Percentiles rank a stretch among this genome's conserved stretches.
Evolutionary conservation across 2,113 vertebrate species (phyloP).

Genomic region (Pelobates fuscus): DNA sequence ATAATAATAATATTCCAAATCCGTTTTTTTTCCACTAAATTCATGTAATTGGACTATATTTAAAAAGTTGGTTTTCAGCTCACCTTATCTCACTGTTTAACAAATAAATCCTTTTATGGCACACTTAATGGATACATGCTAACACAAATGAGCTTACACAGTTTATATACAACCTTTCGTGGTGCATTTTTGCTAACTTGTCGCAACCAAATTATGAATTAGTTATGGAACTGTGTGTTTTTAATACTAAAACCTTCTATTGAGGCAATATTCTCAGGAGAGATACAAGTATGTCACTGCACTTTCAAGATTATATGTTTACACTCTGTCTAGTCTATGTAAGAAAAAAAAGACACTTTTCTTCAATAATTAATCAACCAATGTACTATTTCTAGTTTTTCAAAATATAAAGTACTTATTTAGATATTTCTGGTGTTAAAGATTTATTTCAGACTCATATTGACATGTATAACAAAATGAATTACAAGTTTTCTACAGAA

Average conservation of each 20-base stretch:
- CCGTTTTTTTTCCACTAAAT: too few relatives aligned
- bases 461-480: too few relatives aligned
- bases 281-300: background rate
- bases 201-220: slow-evolving; percentile 1
- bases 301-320: background rate
- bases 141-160: background rate
- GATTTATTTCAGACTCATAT: too few relatives aligned
- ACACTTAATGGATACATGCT: background rate
- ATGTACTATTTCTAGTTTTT: background rate
- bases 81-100: too few relatives aligned
- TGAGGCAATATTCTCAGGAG: background rate
- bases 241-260: background rate
- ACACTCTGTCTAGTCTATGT: background rate
- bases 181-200: background rate
- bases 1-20: too few relatives aligned
- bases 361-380: background rate
- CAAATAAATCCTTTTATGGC: too few relatives aligned
- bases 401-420: background rate
- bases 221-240: background rate
- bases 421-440: too few relatives aligned
- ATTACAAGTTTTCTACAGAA: too few relatives aligned
- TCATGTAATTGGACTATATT: too few relatives aligned
- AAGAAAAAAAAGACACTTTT: background rate
- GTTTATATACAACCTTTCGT: background rate
- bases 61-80: too few relatives aligned